Evolutionary conservation across 2,888 invertebrate species (phyloP), one percentile per base, ranked within the genome.

Genomic region (Phaonia tiefii): DNA sequence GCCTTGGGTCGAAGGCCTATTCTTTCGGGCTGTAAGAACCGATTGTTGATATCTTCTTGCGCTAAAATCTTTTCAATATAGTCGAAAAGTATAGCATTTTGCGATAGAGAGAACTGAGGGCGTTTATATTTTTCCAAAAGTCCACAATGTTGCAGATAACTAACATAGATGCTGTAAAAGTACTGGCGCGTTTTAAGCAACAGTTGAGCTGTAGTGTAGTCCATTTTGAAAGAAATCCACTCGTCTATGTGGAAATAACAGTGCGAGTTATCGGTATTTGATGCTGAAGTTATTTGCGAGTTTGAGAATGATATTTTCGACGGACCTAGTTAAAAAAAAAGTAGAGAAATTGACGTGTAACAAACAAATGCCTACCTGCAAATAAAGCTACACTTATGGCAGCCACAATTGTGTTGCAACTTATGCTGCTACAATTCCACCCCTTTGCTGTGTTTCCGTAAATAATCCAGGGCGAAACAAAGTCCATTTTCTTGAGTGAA

Each of bases 401-500:
- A 10, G 96, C 95, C 0, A 98, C 93, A 5, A 96, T 90, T 0
- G 98, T 97, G 58, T 86, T 86, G 77, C 95, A 95, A 81, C 95
- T 95, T 67, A 95, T 93, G 0, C 96, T 93, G 88, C 95, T 94
- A 78, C 95, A 76, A 26, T 39, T 70, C 8, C 73, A 39, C 37
- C 73, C 79, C 25, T 94, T 94, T 89, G 96, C 94, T 90, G 97
- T 97, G 87, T 97, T 82, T 7, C 80, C 96, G 87, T 94, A 98
- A 15, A 96, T 92, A 49, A 97, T 91, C 97, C 97, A 98, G 86
- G 96, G 95, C 1, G 95, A 93, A 0, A 95, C 94, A 71, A 95
- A 84, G 7, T 82, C 22, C 13, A 74, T 42, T 1, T 65, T 39
- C 13, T 69, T 80, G 17, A 83, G 22, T 26, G 73, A 72, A 70